Conservation (phyloP, 2,888 invertebrate genomes). For the Drosophila sordidapex region DNA sequence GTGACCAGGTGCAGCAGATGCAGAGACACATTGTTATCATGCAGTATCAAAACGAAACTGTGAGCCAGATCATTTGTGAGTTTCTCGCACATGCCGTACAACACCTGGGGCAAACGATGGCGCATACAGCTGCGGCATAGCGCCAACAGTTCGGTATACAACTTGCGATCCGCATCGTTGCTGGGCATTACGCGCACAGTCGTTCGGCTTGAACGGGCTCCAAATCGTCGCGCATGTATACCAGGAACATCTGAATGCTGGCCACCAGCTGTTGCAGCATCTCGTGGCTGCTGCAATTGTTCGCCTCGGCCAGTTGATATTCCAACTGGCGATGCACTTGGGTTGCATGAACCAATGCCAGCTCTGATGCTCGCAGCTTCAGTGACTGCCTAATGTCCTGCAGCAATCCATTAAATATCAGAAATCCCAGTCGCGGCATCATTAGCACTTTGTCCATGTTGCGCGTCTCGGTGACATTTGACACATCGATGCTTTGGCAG, state of each 20-base stretch:
- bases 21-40: constrained; percentile 45
- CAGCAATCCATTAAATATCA: constrained; percentile 68
- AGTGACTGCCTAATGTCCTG: constrained; percentile 64
- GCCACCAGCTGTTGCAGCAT: too few relatives aligned
- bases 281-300: too few relatives aligned
- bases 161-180: too few relatives aligned
- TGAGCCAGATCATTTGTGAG: constrained; percentile 73
- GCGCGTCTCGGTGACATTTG: neutral
- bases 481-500: constrained; percentile 24
- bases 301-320: neutral
- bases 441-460: constrained; percentile 34
- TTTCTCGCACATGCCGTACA: constrained; percentile 60
- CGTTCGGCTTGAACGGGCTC: too few relatives aligned
- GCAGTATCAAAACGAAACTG: constrained; percentile 67
- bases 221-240: too few relatives aligned
- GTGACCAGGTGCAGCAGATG: constrained; percentile 35
- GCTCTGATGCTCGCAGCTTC: constrained; percentile 67
- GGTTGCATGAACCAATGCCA: constrained; percentile 71
- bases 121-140: too few relatives aligned
- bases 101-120: constrained; percentile 57
- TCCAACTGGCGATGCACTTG: constrained; percentile 64
- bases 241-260: too few relatives aligned
- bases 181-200: too few relatives aligned
- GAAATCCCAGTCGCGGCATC: constrained; percentile 72
- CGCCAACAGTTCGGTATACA: too few relatives aligned